Base-by-base conservation (phyloP, 2,797 vertebrate genomes). In the Scolopax bukidnonensis region DNA sequence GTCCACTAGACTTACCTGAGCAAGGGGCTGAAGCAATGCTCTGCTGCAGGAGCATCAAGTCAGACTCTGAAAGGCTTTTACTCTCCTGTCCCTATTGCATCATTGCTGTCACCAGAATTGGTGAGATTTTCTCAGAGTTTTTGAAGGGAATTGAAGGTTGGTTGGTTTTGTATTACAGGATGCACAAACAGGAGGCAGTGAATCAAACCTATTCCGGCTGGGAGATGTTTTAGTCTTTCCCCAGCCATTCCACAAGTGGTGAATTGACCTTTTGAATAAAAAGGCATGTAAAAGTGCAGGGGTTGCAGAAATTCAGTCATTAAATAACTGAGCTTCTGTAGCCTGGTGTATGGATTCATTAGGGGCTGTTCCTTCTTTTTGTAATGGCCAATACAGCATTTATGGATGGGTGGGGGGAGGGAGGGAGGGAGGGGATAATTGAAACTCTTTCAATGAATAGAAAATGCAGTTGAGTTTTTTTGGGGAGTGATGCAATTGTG, bases 391-490 rank as follows among this genome's bases (percentile, higher is more conserved):
- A 4, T 87, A 36, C 64, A 78, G 89, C 64, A 14, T 82, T 94
- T 90, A 17, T 57, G 51, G 32, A 5, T 25, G 40, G 51, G 23
- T 45, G 10, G 45, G 43, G 15, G n/a, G 56, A 12, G 27, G 30
- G 33, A 23, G 30, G 33, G 23, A 41, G 41, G 16, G 41, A 16
- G 41, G 24, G 70, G 83, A 84, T 95, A 87, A 78, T 10, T 75
- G 90, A 59, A 93, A 50, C 89, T 32, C 38, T 85, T 41, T 76
- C 61, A 77, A 78, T 95, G 93, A 92, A 95, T 94, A 70, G 96
- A 93, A 84, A 93, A 87, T 76, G 89, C 94, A 89, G 95, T 89
- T 61, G 93, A 96, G 70, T 93, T 94, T 93, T 95, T 97, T 89
- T 90, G 57, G 94, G 96, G 95, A 89, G 19, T 89, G 96, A 91